Base-by-base conservation (phyloP, 2,797 vertebrate species). In the Myotis planiceps region DNA sequence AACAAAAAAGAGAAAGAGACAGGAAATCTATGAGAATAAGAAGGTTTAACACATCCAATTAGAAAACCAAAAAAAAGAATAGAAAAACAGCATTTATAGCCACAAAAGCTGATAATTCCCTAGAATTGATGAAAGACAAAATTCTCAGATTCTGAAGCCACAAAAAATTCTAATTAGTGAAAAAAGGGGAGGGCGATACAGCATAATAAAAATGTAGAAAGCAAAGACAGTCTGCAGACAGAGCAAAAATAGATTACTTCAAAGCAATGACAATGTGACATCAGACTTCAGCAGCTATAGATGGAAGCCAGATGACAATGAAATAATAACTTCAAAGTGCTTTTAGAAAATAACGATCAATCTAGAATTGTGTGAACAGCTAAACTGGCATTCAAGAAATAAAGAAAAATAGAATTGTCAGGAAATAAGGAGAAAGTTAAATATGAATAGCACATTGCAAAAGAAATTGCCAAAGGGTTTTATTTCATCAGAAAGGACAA, bases 271-370 rank as follows among this genome's bases (percentile, higher is more conserved):
- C 75, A 55, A 37, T 75, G 29, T 49, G 74, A 86, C 53, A 60
- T 71, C 51, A 92, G 68, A 45, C 58, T 39, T 79, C 25, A 82
- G 37, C 25, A 39, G 66, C 27, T 72, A 42, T 42, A 91, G 90
- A 86, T 78, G 86, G 88, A 86, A 55, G 89, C 96, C 92, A 91
- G 92, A 95, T n/a, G 88, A 45, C 82, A 23, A 42, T 1, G 14
- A 58, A 80, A 58, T n/a, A 19, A 14, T 5, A 58, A 45, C 88
- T 55, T 92, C 81, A 49, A 95, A 94, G 90, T n/a, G 18, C 37
- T 18, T 19, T 27, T 37, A n/a, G 90, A 53, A 92, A 84, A 65
- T 1, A 69, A 79, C 42, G 15, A 76, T 87, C 60, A 37, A 14
- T 63, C 88, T 66, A 51, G 63, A 87, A 29, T 18, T n/a, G 37